Evolutionary conservation across 2,888 invertebrate species (phyloP).

Genomic region (Epsilonema sp.): DNA sequence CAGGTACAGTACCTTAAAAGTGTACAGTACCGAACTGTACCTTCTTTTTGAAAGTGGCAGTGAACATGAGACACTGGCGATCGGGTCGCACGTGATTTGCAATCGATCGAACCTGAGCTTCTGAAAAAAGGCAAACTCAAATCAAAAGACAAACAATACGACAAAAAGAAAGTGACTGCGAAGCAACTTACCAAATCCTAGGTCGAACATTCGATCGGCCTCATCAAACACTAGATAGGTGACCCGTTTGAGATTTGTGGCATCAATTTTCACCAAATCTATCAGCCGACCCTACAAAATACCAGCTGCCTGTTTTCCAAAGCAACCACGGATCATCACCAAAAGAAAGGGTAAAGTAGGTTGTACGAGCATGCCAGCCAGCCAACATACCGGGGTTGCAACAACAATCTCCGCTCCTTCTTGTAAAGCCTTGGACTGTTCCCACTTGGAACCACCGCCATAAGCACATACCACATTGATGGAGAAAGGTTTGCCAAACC

Average conservation of each 20-base stretch:
- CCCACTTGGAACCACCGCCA: slow-evolving; percentile 97
- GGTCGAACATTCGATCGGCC: slow-evolving; percentile 97
- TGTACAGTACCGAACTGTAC: too few relatives aligned
- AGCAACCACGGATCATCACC: too few relatives aligned
- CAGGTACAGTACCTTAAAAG: too few relatives aligned
- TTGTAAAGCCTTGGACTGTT: slow-evolving; percentile 81
- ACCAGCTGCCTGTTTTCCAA: too few relatives aligned
- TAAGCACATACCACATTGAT: slow-evolving; percentile 38
- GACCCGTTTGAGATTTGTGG: slow-evolving; percentile 71
- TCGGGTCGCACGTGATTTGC: slow-evolving; percentile 90
- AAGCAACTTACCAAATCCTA: slow-evolving; percentile 64
- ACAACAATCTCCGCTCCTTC: slow-evolving; percentile 46
- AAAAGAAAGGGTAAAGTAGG: too few relatives aligned
- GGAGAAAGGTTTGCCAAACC: slow-evolving; percentile 33
- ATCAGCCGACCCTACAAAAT: slow-evolving; percentile 63
- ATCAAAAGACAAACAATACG: background rate
- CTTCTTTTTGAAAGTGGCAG: slow-evolving; percentile 76
- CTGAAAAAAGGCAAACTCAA: slow-evolving; percentile 31
- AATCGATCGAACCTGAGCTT: slow-evolving; percentile 83
- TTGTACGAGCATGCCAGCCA: background rate
- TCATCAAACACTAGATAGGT: slow-evolving; percentile 92
- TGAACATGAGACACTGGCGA: slow-evolving; percentile 78
- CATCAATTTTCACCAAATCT: slow-evolving; percentile 88
- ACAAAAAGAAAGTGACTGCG: background rate
- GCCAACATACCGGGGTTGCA: slow-evolving; percentile 35